Percentiles rank a stretch among this genome's conserved stretches.
Evolutionary conservation across 2,797 vertebrate genomes (phyloP).

Genomic region (Cossypha dichroa): DNA sequence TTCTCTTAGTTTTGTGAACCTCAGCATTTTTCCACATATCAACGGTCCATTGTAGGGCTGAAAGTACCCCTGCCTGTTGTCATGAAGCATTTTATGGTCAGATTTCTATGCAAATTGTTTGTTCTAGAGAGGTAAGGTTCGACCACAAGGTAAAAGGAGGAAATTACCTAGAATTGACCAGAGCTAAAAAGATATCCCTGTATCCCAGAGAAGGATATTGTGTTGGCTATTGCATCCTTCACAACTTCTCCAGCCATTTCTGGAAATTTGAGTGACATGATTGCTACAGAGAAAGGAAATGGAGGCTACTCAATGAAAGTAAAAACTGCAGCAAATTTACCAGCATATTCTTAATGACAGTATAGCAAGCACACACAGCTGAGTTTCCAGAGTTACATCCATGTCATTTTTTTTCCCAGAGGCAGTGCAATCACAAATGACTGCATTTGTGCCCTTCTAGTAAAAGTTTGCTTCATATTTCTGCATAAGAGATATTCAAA

Average conservation of each 20-base stretch:
- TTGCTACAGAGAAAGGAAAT: not conserved
- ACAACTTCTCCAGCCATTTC: not conserved
- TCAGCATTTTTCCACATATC: not conserved
- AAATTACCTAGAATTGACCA: not conserved
- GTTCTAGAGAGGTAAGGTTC: not conserved
- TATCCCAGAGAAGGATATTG: not conserved
- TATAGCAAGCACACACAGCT: not conserved
- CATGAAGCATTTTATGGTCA: not conserved
- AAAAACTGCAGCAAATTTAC: not conserved
- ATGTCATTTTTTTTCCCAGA: not conserved
- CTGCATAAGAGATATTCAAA: not conserved
- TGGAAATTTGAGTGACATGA: not conserved
- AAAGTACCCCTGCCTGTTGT: not conserved
- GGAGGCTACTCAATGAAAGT: not conserved
- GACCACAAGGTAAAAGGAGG: not conserved
- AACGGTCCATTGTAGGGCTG: not conserved
- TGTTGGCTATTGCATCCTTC: not conserved
- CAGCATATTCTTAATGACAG: not conserved
- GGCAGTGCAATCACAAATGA: not conserved
- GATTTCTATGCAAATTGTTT: accelerated
- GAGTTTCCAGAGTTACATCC: not conserved
- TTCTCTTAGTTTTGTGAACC: not conserved
- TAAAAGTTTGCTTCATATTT: not conserved
- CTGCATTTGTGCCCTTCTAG: not conserved
- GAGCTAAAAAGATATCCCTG: not conserved